phyloP scores from a whole-genome alignment of 2,797 vertebrate species.

The Chiroxiphia lanceolata region DNA sequence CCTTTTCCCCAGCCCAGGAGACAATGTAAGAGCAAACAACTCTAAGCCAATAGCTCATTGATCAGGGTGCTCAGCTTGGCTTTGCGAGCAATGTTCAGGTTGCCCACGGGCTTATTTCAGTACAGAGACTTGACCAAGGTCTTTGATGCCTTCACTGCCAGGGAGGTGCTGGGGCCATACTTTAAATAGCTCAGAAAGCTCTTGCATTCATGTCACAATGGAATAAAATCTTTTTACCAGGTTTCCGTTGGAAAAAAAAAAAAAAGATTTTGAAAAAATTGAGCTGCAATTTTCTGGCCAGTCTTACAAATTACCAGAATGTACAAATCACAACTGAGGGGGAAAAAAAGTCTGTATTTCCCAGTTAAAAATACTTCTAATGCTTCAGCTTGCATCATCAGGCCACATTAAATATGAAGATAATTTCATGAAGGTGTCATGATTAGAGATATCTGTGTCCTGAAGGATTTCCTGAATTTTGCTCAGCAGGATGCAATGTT shows the following conservation, averaged over 20 bases:
- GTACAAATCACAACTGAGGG: not conserved
- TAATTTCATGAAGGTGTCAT: not conserved
- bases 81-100: not conserved
- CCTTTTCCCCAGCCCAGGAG: not conserved
- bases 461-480: not conserved
- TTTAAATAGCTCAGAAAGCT: not conserved
- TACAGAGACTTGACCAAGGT: not conserved
- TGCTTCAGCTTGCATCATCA: not conserved
- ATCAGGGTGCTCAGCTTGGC: not conserved
- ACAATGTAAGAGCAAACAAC: not conserved
- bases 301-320: not conserved
- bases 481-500: not conserved
- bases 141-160: not conserved
- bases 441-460: not conserved
- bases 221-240: not conserved
- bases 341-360: not conserved
- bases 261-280: not conserved
- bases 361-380: not conserved
- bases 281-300: not conserved
- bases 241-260: accelerated
- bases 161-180: not conserved
- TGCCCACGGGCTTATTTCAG: not conserved
- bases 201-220: accelerated
- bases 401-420: not conserved
- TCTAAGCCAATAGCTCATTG: not conserved